Conservation (phyloP, 37 sponge, comb jelly and placozoan species). For the Bolinopsis microptera region DNA sequence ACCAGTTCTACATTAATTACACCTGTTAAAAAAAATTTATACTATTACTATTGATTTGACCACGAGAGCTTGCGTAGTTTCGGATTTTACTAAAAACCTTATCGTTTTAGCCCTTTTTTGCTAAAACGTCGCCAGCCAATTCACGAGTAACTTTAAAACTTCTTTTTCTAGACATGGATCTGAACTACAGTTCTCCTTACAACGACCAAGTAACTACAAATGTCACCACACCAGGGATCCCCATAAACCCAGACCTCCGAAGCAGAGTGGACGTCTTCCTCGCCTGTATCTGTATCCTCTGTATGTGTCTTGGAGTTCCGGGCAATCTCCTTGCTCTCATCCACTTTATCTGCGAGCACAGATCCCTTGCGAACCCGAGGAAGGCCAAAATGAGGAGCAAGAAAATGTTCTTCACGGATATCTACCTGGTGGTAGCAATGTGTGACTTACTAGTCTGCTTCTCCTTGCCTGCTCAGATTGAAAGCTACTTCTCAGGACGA, state of each 20-base stretch:
- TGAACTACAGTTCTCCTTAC: too few species aligned
- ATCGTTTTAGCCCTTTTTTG: too few species aligned
- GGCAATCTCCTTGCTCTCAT: not conserved
- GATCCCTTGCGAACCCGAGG: not conserved
- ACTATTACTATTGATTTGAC: too few species aligned
- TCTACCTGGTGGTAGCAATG: not conserved
- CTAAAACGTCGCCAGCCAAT: too few species aligned
- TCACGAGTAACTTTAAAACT: too few species aligned
- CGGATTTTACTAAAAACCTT: too few species aligned
- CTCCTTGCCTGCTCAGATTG: not conserved
- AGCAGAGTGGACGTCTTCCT: not conserved
- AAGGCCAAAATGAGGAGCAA: not conserved
- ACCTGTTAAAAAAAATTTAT: too few species aligned
- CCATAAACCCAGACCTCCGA: not conserved
- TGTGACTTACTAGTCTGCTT: not conserved
- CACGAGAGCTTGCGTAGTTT: too few species aligned
- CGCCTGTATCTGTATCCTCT: not conserved
- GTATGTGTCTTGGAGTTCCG: not conserved
- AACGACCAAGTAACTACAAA: too few species aligned
- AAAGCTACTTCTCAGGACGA: not conserved
- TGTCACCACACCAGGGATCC: not conserved
- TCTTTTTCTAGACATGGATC: too few species aligned
- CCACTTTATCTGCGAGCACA: not conserved
- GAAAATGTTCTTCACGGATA: conserved; percentile 1
- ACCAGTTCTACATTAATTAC: too few species aligned